Conservation (phyloP, 2,113 vertebrate species). For the Mus musculus region DNA sequence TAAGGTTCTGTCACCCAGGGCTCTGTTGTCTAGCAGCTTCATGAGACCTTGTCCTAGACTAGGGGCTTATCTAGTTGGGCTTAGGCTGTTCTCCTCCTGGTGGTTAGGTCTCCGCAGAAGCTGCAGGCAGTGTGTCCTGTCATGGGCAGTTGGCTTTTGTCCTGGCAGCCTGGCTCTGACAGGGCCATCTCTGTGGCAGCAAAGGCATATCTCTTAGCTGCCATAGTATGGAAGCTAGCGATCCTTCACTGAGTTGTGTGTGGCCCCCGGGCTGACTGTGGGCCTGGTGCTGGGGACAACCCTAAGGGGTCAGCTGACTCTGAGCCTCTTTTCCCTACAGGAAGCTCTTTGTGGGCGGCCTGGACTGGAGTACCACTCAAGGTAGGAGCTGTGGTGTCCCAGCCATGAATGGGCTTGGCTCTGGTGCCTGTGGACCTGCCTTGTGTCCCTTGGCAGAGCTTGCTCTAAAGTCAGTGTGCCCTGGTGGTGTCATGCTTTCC, state of each 20-base stretch:
- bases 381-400: slow-evolving; percentile 87
- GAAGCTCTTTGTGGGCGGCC: slow-evolving; percentile 98
- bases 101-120: neutral
- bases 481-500: neutral
- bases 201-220: neutral
- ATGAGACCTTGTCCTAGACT: neutral
- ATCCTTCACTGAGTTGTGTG: neutral
- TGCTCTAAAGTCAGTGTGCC: neutral
- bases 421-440: neutral
- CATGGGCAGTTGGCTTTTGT: neutral
- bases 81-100: neutral
- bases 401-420: neutral
- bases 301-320: slow-evolving; percentile 29
- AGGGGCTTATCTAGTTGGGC: neutral
- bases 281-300: neutral
- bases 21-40: no score
- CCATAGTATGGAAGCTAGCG: neutral
- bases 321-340: slow-evolving; percentile 86
- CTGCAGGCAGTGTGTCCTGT: neutral
- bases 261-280: neutral
- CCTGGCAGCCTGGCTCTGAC: neutral
- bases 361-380: slow-evolving; percentile 99
- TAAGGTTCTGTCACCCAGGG: neutral
- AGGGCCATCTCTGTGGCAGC: neutral
- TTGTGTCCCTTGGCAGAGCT: neutral